Percentiles rank a stretch among this genome's conserved stretches.
phyloP scores from a whole-genome alignment of 2,113 vertebrate genomes.

The Vulpes lagopus region DNA sequence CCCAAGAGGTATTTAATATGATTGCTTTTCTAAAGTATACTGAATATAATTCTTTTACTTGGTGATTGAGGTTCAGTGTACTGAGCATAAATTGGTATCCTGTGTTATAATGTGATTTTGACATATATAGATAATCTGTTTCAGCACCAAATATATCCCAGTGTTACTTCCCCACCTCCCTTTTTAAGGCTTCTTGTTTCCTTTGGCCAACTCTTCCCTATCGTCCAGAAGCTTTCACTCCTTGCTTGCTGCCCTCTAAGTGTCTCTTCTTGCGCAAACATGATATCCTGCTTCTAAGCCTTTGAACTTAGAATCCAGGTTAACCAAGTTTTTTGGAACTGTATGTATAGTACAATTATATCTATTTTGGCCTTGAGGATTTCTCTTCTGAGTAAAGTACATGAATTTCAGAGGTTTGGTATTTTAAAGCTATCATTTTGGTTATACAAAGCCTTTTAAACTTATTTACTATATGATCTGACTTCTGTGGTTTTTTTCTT shows the following conservation, averaged over 20 bases:
- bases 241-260: not conserved
- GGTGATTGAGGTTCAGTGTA: not conserved
- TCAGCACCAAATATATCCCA: not conserved
- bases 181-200: not conserved
- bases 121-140: not conserved
- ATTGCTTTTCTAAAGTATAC: constrained; percentile 10
- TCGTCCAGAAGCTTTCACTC: not conserved
- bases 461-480: not conserved
- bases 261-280: not conserved
- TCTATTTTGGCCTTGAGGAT: not conserved
- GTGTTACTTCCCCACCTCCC: not conserved
- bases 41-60: constrained; percentile 36
- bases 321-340: not conserved
- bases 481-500: not conserved
- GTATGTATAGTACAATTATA: not conserved
- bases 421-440: constrained; percentile 13
- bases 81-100: not conserved
- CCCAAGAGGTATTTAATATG: not conserved
- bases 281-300: not conserved
- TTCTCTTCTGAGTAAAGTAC: constrained; percentile 36
- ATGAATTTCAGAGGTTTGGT: constrained; percentile 42
- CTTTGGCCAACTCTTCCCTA: not conserved
- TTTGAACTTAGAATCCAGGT: not conserved
- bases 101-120: not conserved
- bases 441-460: constrained; percentile 27